phyloP scores from a whole-genome alignment of 1,140 invertebrate species.

The Ceratina calcarata region DNA sequence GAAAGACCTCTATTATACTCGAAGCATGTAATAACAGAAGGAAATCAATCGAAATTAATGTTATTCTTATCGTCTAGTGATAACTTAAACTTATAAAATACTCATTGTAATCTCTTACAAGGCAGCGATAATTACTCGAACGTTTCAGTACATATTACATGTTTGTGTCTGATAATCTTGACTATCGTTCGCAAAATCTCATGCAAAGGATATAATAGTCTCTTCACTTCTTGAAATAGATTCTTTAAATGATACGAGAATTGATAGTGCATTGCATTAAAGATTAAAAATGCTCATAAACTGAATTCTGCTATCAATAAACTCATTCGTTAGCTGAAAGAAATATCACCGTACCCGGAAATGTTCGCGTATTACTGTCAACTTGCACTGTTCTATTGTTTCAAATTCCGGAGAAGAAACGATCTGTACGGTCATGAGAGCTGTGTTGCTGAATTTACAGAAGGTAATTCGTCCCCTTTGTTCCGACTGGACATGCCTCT shows the following conservation, averaged over 20 bases:
- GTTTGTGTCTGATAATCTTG: no score
- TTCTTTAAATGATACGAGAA: not conserved
- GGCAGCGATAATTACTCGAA: no score
- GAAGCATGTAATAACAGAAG: not conserved
- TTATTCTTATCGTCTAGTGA: not conserved
- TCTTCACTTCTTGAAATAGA: not conserved
- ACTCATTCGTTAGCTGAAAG: constrained; percentile 17
- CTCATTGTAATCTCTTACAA: no score
- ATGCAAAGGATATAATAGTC: no score
- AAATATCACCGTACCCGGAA: not conserved
- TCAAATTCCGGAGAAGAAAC: not conserved
- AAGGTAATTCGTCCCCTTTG: constrained; percentile 3
- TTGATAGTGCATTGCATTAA: not conserved
- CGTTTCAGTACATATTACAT: no score
- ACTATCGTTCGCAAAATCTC: no score
- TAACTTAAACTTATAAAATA: not conserved
- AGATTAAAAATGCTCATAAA: not conserved
- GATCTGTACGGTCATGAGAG: not conserved
- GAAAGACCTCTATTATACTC: not conserved
- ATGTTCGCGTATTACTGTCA: constrained; percentile 9
- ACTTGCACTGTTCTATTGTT: constrained; percentile 9
- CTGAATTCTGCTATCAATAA: not conserved
- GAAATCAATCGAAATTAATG: not conserved
- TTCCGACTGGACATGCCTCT: not conserved
- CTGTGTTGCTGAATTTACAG: constrained; percentile 3